Percentiles rank a stretch among this genome's conserved stretches.
Conservation (phyloP, 2,113 vertebrate species). For the Stegostoma tigrinum region DNA sequence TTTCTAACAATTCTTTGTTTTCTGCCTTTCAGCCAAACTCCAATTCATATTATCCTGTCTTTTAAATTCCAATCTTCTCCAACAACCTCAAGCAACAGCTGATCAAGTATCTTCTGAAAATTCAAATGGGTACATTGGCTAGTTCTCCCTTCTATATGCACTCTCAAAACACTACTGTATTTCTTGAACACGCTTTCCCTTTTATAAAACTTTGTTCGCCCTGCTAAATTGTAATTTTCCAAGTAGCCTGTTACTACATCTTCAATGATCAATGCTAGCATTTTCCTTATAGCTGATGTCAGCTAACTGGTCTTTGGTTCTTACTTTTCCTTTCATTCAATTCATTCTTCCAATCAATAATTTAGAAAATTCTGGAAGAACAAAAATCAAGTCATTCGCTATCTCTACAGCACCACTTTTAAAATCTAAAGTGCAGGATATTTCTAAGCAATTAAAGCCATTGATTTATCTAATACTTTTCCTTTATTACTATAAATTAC, state of each 20-base stretch:
- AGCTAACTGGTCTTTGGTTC: not conserved
- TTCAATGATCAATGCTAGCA: not conserved
- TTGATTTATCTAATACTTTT: not conserved
- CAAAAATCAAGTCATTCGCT: not conserved
- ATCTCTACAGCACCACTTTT: not conserved
- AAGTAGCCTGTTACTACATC: not conserved
- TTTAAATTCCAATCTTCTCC: too few species aligned
- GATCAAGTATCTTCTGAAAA: too few species aligned
- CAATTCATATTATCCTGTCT: too few species aligned
- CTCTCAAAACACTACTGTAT: too few species aligned
- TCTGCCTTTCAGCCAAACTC: not conserved
- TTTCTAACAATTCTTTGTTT: not conserved
- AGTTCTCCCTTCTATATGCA: too few species aligned
- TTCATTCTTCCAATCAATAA: not conserved
- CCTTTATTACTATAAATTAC: not conserved
- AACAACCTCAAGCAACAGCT: too few species aligned
- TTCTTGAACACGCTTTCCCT: too few species aligned
- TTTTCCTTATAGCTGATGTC: not conserved
- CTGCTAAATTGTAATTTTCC: too few species aligned
- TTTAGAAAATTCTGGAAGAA: not conserved
- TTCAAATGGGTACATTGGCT: too few species aligned
- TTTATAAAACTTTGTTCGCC: too few species aligned
- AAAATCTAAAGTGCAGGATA: not conserved
- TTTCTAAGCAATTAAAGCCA: not conserved
- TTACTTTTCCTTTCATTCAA: not conserved